These are phyloP conservation scores for Gadopsis bispinosus DNA, from an alignment of 2,797 vertebrate genomes.

Conservation along the genomic window DNA sequence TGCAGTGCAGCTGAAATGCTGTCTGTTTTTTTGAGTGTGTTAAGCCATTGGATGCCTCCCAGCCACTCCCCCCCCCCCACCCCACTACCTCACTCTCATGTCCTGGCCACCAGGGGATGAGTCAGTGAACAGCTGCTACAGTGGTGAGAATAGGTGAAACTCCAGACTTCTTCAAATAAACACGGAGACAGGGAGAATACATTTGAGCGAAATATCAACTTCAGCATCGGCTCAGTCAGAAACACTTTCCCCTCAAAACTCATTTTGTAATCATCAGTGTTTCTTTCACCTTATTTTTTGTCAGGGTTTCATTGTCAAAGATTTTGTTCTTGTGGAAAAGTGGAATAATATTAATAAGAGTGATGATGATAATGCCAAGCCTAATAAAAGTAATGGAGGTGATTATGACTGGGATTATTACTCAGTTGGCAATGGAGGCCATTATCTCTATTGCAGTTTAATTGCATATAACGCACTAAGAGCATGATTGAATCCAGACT, in stretches of 20 bases:
- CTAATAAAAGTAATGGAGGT: constrained; percentile 88
- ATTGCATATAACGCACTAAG: constrained; percentile 88
- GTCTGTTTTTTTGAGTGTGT: constrained; percentile 38
- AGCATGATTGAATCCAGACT: constrained; percentile 88
- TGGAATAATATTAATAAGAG: constrained; percentile 84
- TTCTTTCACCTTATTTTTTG: constrained; percentile 64
- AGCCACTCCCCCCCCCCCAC: constrained; percentile 4
- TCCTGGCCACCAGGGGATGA: constrained; percentile 32
- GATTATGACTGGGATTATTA: constrained; percentile 88
- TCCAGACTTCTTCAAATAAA: constrained; percentile 38
- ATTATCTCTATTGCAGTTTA: constrained; percentile 90
- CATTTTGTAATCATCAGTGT: constrained; percentile 46
- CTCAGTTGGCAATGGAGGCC: constrained; percentile 84
- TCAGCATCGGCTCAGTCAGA: constrained; percentile 4
- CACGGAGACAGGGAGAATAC: constrained; percentile 24
- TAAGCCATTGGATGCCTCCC: constrained; percentile 55
- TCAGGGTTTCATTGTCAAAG: constrained; percentile 74
- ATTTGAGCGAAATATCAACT: constrained; percentile 28
- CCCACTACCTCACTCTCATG: constrained; percentile 10
- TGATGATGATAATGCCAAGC: constrained; percentile 82
- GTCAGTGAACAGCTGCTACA: constrained; percentile 48
- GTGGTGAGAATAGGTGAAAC: constrained; percentile 34
- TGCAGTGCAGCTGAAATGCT: constrained; percentile 51
- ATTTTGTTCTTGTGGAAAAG: constrained; percentile 76
- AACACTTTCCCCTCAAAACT: constrained; percentile 47